A percentile compares a stretch with the other conserved stretches of the same genome.
Evolutionary conservation across 2,888 invertebrate genomes (phyloP).

Genomic region (Drosophila meridiana): DNA sequence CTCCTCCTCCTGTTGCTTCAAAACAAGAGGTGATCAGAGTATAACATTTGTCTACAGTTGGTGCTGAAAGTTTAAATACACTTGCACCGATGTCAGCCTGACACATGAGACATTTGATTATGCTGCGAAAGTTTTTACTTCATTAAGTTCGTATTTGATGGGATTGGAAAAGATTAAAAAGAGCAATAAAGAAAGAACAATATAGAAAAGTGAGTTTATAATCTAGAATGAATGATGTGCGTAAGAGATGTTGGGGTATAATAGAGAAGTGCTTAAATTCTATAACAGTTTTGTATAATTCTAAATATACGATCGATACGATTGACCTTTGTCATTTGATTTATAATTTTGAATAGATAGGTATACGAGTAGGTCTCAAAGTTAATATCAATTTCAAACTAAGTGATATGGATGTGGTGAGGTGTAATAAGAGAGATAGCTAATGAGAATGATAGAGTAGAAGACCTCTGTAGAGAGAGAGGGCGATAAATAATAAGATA

Average conservation of each 20-base stretch:
- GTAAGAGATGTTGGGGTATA: background rate
- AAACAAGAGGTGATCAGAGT: slow-evolving; percentile 35
- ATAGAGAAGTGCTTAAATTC: background rate
- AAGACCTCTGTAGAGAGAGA: too few relatives aligned
- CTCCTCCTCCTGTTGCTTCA: background rate
- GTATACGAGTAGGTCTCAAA: too few relatives aligned
- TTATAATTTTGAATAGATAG: too few relatives aligned
- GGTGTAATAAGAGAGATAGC: background rate
- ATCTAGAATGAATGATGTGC: background rate
- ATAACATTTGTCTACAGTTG: background rate
- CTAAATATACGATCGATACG: background rate
- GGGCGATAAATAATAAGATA: too few relatives aligned
- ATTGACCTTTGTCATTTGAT: too few relatives aligned
- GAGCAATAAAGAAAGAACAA: background rate
- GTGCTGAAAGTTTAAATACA: slow-evolving; percentile 8
- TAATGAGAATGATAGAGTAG: background rate
- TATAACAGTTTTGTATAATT: background rate
- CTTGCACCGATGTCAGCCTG: slow-evolving; percentile 2
- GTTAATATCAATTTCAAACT: too few relatives aligned
- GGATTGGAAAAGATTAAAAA: background rate
- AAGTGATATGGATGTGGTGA: too few relatives aligned
- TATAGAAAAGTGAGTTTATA: background rate
- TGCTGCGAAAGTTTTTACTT: slow-evolving; percentile 1
- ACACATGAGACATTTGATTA: slow-evolving; percentile 3
- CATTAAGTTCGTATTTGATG: background rate